These are phyloP conservation scores for Pasiphila rectangulata DNA, from an alignment of 2,888 invertebrate species.

Conservation along the genomic window DNA sequence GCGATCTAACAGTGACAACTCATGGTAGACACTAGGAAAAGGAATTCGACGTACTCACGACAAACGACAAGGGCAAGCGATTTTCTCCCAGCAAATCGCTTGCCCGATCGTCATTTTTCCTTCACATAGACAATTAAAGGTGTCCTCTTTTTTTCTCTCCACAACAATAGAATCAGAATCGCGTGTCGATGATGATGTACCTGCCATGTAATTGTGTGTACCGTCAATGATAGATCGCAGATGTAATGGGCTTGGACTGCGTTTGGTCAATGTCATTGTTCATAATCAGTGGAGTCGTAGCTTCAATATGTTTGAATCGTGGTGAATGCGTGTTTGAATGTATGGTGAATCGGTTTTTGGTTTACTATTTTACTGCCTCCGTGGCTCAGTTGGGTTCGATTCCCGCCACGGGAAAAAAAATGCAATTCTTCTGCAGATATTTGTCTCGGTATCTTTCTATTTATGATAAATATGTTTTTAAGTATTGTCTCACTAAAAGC, in stretches of 20 bases:
- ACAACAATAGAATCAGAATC: constrained; percentile 38
- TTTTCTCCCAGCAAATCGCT: background rate
- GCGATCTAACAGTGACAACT: too few relatives aligned
- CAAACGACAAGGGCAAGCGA: background rate
- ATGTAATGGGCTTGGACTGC: constrained; percentile 7
- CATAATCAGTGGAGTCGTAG: background rate
- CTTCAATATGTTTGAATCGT: background rate
- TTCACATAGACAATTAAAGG: constrained; percentile 39
- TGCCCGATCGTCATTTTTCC: constrained; percentile 13
- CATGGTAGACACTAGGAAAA: too few relatives aligned
- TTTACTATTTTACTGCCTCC: too few relatives aligned
- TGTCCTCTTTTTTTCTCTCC: constrained; percentile 39
- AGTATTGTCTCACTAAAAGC: too few relatives aligned
- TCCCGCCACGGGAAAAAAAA: too few relatives aligned
- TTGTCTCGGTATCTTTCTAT: too few relatives aligned
- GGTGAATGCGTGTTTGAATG: too few relatives aligned
- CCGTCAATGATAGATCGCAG: constrained; percentile 15
- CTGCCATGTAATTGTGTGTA: background rate
- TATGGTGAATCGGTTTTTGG: too few relatives aligned
- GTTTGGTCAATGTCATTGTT: constrained; percentile 21
- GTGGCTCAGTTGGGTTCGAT: too few relatives aligned
- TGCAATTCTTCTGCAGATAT: too few relatives aligned
- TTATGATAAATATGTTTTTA: too few relatives aligned
- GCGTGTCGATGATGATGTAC: constrained; percentile 33
- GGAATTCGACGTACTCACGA: too few relatives aligned